Evolutionary conservation across 2,888 invertebrate genomes (phyloP), one percentile per base, ranked within the genome.

Genomic region (Lycocerus yunnanus): DNA sequence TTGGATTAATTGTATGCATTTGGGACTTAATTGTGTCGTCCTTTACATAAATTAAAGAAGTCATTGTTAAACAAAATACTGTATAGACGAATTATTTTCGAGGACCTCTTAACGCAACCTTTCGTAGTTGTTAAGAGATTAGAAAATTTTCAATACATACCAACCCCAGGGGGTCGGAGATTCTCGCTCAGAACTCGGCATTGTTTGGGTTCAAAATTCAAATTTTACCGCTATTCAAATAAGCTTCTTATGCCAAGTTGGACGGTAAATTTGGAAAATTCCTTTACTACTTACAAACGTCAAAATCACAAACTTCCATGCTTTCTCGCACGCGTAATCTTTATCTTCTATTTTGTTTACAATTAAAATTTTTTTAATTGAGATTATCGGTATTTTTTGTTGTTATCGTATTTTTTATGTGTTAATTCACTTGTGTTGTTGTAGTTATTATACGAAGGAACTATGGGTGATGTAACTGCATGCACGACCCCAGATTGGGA

Each of bases 401-500:
- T 27, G 27, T 43, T 43, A 43, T 43, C 43, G 43, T 43, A 43
- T n/a, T 43, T 43, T 43, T 43, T 43, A 43, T 43, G n/a, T n/a
- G n/a, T n/a, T 24, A 66, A n/a, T 20, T 21, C 27, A 66, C 18
- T 59, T 21, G 15, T 21, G 15, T 69, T 14, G 15, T 71, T 69
- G 10, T 77, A 86, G 85, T 76, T 85, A 69, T 68, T 83, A 15
- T 82, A 84, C 68, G 86, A 84, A 67, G 76, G 75, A 15, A 82
- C 78, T 75, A 80, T 82, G n/a, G 85, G 84, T 43, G 89, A 88
- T 76, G 90, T 90, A 80, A 92, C 92, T 15, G 91, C 93, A n/a
- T 93, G 92, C 73, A 90, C 92, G 78, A 93, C 94, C 9, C 94
- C 94, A 8, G 95, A 96, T 80, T 97, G 97, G 97, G 97, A 97